phyloP scores from a whole-genome alignment of 53 echinoderm and acorn worm genomes.

The Stichopus horrens region DNA sequence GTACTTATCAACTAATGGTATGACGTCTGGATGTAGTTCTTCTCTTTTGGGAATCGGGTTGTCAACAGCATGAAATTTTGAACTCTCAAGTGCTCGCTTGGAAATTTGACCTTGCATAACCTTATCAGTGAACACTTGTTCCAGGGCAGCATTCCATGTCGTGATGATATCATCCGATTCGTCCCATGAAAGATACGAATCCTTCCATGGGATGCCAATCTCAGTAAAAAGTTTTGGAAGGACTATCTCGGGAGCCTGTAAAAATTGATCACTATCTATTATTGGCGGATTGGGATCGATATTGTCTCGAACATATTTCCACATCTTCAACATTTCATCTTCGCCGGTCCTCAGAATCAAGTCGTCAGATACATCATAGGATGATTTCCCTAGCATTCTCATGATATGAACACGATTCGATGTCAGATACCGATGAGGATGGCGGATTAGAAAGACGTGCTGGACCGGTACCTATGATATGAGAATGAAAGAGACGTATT shows the following conservation, averaged over 20 bases:
- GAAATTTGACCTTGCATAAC: background rate
- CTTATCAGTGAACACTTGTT: background rate
- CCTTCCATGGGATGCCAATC: conserved; percentile 28
- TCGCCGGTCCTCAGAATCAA: background rate
- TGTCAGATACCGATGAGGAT: conserved; percentile 10
- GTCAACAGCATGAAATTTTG: background rate
- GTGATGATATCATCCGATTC: background rate
- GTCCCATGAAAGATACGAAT: conserved; percentile 19
- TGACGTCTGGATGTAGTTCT: background rate
- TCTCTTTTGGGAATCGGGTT: background rate
- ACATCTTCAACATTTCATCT: conserved; percentile 1
- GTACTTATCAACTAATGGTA: background rate
- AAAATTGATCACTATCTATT: background rate
- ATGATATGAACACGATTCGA: background rate
- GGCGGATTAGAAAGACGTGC: conserved; percentile 29
- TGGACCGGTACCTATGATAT: conserved; percentile 11
- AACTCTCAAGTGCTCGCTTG: background rate
- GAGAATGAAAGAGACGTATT: too few species aligned
- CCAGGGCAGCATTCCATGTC: background rate
- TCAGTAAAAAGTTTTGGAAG: conserved; percentile 14
- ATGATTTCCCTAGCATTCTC: background rate
- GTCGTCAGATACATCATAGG: background rate
- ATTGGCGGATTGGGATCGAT: conserved; percentile 19
- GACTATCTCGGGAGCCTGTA: background rate
- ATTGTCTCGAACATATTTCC: conserved; percentile 12